Percentiles rank a stretch among this genome's conserved stretches.
Conservation (phyloP, 2,797 vertebrate species). For the Enteromius anoplus region DNA sequence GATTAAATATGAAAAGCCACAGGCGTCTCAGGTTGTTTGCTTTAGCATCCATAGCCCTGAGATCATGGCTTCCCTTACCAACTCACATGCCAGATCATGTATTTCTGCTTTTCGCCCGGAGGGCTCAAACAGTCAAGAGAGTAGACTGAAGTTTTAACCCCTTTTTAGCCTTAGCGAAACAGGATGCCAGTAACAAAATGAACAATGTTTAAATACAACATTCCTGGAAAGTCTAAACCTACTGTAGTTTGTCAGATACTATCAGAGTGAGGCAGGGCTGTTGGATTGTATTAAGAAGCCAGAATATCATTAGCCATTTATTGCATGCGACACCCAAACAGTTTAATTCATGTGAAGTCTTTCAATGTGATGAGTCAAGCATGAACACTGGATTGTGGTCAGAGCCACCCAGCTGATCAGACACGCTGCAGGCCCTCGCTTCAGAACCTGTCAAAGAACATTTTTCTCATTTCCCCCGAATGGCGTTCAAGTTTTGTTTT, state of each 20-base stretch:
- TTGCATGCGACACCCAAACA: neutral
- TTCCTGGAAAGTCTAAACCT: neutral
- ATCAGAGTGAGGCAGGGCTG: neutral
- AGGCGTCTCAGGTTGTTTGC: neutral
- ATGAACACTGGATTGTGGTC: constrained; percentile 15
- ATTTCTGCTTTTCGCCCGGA: constrained; percentile 13
- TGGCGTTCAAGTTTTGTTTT: neutral
- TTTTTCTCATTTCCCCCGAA: constrained; percentile 19
- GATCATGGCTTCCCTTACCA: constrained; percentile 14
- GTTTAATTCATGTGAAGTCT: neutral
- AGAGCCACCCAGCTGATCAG: neutral
- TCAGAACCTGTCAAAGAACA: constrained; percentile 26
- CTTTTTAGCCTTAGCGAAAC: neutral
- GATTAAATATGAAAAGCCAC: neutral
- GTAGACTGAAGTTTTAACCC: constrained; percentile 9
- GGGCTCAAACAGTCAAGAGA: constrained; percentile 41
- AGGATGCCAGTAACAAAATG: neutral
- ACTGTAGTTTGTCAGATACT: neutral
- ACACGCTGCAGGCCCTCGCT: neutral
- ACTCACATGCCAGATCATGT: constrained; percentile 32
- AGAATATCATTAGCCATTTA: neutral
- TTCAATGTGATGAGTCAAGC: neutral
- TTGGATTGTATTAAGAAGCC: neutral
- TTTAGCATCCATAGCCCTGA: constrained; percentile 25
- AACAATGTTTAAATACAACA: neutral